These are phyloP conservation scores for Pectinophora gossypiella DNA, from an alignment of 1,140 invertebrate species.

Conservation along the genomic window DNA sequence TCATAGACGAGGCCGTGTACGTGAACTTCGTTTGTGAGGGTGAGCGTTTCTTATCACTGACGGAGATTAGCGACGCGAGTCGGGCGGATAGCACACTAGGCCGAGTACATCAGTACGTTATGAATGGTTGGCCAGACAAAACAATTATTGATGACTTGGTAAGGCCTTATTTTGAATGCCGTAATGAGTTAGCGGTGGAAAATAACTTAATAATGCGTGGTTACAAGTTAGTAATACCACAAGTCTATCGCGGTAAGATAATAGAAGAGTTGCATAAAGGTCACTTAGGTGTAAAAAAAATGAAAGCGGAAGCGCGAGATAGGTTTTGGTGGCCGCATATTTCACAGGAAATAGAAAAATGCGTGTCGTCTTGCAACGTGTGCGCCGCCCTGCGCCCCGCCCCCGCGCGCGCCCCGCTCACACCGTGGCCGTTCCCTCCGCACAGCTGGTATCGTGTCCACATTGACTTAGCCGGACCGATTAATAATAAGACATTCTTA, in stretches of 20 bases:
- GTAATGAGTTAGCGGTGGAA: conserved; percentile 1
- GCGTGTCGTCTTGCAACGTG: not conserved
- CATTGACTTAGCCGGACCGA: conserved; percentile 36
- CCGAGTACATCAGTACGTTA: not conserved
- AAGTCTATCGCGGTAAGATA: not conserved
- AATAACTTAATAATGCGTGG: not conserved
- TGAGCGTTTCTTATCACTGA: not conserved
- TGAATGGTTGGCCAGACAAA: conserved; percentile 1
- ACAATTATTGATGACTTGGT: not conserved
- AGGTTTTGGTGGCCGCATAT: conserved; percentile 10
- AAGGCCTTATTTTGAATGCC: not conserved
- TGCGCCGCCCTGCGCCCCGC: conserved; percentile 4
- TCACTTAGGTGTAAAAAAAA: conserved; percentile 8
- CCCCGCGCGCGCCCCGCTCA: conserved; percentile 2
- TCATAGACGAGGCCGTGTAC: not conserved
- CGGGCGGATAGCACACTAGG: not conserved
- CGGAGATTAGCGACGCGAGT: not conserved
- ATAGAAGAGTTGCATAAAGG: conserved; percentile 7
- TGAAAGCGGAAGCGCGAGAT: conserved; percentile 8
- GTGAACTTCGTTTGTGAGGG: conserved; percentile 7
- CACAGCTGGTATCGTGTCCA: conserved; percentile 30
- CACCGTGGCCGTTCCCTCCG: conserved; percentile 20
- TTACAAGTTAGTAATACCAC: conserved; percentile 5
- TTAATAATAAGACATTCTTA: conserved; percentile 30
- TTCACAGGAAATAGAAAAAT: conserved; percentile 3